Conservation (phyloP, 92 coral and sea anemone species). For the Actinostola sp. region DNA sequence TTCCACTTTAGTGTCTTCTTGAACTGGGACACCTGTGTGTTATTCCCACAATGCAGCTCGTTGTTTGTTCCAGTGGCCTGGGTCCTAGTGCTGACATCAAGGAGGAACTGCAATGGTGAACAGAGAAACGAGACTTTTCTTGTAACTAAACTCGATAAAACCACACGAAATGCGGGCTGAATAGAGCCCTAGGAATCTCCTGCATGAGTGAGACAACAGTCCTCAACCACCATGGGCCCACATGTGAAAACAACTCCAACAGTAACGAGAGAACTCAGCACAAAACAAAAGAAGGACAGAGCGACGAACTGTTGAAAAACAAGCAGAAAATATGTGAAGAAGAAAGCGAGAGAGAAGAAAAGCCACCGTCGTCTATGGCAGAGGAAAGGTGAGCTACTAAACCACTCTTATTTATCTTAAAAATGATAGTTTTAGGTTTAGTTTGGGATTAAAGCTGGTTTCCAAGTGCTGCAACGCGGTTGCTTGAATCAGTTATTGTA, state of each 20-base stretch:
- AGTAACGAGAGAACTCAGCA: slow-evolving; percentile 27
- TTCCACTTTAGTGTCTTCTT: too few species aligned
- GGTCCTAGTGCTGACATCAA: slow-evolving; percentile 40
- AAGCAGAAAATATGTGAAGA: slow-evolving; percentile 35
- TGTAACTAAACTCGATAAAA: slow-evolving; percentile 2
- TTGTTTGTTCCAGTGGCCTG: slow-evolving; percentile 12
- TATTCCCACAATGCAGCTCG: slow-evolving; percentile 39
- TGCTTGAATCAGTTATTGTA: neutral
- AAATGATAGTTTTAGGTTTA: neutral
- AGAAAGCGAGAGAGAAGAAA: slow-evolving; percentile 44
- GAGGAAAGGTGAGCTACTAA: slow-evolving; percentile 39
- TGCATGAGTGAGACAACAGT: slow-evolving; percentile 74
- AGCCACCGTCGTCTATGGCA: slow-evolving; percentile 34
- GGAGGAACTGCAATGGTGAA: slow-evolving; percentile 29
- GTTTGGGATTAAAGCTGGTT: neutral
- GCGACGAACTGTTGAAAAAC: slow-evolving; percentile 31
- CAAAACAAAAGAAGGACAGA: slow-evolving; percentile 20
- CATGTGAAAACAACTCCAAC: slow-evolving; percentile 22
- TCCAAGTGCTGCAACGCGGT: slow-evolving; percentile 1
- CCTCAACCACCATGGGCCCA: slow-evolving; percentile 52
- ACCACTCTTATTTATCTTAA: neutral
- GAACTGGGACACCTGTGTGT: too few species aligned
- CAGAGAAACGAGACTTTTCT: neutral
- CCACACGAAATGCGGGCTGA: slow-evolving; percentile 37
- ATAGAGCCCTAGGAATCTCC: slow-evolving; percentile 38